Evolutionary conservation across 2,113 vertebrate species (phyloP).

Genomic region (Tragelaphus scriptus): DNA sequence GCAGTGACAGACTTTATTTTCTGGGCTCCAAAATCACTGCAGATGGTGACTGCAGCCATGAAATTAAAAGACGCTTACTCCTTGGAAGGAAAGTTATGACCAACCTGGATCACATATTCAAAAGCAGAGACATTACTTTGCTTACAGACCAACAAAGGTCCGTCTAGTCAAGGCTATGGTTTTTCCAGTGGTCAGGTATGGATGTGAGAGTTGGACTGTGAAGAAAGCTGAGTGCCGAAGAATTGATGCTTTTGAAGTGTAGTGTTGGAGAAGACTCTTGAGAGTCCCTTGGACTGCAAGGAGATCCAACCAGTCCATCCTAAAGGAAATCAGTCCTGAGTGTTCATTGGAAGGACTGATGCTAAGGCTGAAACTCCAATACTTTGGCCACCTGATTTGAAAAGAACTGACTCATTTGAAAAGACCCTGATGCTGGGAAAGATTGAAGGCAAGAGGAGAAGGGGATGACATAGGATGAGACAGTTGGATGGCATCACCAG

Average conservation of each 20-base stretch:
- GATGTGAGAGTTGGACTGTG: background rate
- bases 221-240: background rate
- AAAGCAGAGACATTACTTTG: background rate
- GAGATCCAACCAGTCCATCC: background rate
- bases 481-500: background rate
- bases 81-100: background rate
- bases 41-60: background rate
- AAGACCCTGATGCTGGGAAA: background rate
- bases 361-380: background rate
- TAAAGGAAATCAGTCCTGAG: background rate
- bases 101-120: background rate
- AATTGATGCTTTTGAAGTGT: background rate
- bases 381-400: background rate
- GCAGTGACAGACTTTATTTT: background rate
- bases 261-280: background rate
- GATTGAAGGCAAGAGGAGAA: background rate
- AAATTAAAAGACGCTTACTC: background rate
- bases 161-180: background rate
- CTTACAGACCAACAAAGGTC: background rate
- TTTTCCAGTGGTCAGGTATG: background rate
- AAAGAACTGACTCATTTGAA: background rate
- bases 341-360: background rate
- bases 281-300: background rate
- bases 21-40: fast-evolving
- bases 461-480: background rate